Evolutionary conservation across 2,113 vertebrate species (phyloP).

Genomic region (Trochalopteron elliotii): DNA sequence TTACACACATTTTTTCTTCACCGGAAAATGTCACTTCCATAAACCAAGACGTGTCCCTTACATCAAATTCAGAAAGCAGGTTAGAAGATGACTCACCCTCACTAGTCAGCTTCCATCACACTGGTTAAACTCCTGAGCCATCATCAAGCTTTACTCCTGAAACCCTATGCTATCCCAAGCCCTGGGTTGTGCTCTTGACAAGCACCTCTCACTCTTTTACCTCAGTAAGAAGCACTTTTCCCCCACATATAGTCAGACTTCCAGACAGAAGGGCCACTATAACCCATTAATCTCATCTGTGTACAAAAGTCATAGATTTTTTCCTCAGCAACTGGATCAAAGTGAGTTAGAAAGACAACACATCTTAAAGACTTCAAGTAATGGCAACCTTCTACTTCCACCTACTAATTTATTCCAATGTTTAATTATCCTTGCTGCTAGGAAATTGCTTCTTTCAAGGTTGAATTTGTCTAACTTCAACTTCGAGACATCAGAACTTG

Average conservation of each 20-base stretch:
- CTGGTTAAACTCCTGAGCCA: neutral
- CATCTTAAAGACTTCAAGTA: neutral
- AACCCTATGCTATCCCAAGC: neutral
- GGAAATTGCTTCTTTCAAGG: slow-evolving; percentile 42
- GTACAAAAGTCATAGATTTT: neutral
- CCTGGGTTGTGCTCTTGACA: neutral
- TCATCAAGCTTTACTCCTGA: neutral
- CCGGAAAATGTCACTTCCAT: neutral
- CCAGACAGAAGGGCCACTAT: neutral
- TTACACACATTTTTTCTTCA: neutral
- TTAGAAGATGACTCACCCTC: neutral
- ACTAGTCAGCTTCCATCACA: neutral
- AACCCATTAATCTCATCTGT: neutral
- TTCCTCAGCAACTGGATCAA: neutral
- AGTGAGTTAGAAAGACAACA: neutral
- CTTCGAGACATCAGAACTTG: neutral
- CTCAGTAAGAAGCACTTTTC: neutral
- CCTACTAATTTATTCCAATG: slow-evolving; percentile 30
- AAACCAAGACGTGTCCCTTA: neutral
- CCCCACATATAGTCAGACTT: neutral
- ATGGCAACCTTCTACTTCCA: neutral
- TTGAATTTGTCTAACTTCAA: slow-evolving; percentile 22
- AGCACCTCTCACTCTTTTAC: neutral
- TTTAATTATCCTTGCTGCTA: slow-evolving; percentile 53
- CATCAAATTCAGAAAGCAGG: neutral